A percentile compares a stretch with the other conserved stretches of the same genome.
These are phyloP conservation scores for Talpa occidentalis DNA, from an alignment of 2,113 vertebrate species.

Conservation along the genomic window DNA sequence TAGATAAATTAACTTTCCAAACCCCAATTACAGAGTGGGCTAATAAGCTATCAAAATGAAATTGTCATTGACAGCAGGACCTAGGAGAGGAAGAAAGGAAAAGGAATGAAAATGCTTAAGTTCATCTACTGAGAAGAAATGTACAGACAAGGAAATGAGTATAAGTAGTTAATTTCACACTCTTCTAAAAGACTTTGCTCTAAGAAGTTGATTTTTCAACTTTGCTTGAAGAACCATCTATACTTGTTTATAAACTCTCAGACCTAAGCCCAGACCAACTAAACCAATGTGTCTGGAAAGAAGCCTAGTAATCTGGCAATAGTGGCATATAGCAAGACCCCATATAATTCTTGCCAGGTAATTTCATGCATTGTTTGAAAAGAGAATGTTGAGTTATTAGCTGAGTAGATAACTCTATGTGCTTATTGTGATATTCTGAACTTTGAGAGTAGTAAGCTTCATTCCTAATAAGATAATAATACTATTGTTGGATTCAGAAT, in stretches of 20 bases:
- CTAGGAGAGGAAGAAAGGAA: neutral
- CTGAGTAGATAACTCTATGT: neutral
- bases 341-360: neutral
- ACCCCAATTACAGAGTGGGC: neutral
- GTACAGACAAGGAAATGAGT: neutral
- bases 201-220: conserved; percentile 26
- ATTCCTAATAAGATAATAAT: neutral
- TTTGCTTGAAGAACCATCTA: neutral
- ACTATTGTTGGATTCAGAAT: neutral
- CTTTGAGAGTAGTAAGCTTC: neutral
- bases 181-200: neutral
- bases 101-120: neutral
- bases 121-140: neutral
- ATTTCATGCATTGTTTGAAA: neutral
- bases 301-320: neutral
- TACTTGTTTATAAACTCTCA: conserved; percentile 9
- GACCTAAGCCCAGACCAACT: neutral
- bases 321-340: neutral
- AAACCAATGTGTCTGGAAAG: neutral
- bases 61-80: conserved; percentile 14
- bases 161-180: neutral
- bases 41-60: neutral
- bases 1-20: neutral
- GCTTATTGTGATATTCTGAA: neutral
- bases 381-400: neutral